phyloP scores from a whole-genome alignment of 1,140 invertebrate species.

The Sycobia sp. region DNA sequence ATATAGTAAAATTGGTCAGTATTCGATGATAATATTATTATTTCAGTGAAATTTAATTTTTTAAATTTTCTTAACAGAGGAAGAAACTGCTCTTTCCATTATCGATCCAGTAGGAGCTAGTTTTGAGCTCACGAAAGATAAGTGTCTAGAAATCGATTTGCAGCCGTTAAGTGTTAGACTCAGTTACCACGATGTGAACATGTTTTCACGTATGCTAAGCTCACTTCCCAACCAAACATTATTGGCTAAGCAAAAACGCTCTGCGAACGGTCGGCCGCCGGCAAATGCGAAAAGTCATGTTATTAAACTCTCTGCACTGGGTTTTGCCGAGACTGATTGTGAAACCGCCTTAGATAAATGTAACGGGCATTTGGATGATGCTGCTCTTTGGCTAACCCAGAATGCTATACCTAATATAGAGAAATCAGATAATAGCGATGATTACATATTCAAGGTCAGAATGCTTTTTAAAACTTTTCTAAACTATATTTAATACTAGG shows the following conservation, averaged over 20 bases:
- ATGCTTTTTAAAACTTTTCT: not conserved
- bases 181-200: slow-evolving; percentile 92
- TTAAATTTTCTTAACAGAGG: slow-evolving; percentile 63
- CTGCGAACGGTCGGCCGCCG: slow-evolving; percentile 39
- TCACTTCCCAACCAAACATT: slow-evolving; percentile 82
- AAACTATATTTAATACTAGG: not conserved
- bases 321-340: slow-evolving; percentile 76
- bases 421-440: slow-evolving; percentile 31
- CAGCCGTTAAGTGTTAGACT: slow-evolving; percentile 81
- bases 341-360: slow-evolving; percentile 70
- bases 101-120: slow-evolving; percentile 89
- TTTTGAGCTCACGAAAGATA: slow-evolving; percentile 68
- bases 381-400: slow-evolving; percentile 81
- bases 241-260: slow-evolving; percentile 60
- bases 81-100: slow-evolving; percentile 94
- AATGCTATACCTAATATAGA: slow-evolving; percentile 62
- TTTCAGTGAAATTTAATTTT: too few relatives aligned
- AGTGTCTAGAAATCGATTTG: slow-evolving; percentile 48
- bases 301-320: slow-evolving; percentile 69
- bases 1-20: too few relatives aligned
- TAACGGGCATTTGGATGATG: slow-evolving; percentile 77
- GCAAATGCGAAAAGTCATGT: slow-evolving; percentile 61
- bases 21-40: too few relatives aligned
- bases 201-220: slow-evolving; percentile 88
- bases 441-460: slow-evolving; percentile 22